These are phyloP conservation scores for Procavia capensis DNA, from an alignment of 2,113 vertebrate species.

Conservation along the genomic window DNA sequence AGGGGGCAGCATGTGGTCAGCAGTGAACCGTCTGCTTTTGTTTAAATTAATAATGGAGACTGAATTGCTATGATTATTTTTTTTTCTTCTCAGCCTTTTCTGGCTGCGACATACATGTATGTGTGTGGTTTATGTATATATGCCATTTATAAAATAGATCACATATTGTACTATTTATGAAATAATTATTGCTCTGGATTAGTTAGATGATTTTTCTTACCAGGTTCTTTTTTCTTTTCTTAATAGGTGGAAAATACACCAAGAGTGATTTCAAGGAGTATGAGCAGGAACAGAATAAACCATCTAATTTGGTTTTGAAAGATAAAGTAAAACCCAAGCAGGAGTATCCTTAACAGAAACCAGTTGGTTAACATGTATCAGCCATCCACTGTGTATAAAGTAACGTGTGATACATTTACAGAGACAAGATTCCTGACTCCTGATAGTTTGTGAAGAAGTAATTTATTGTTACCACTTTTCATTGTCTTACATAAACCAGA, in stretches of 20 bases:
- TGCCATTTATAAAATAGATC: background rate
- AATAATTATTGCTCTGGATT: slow-evolving; percentile 16
- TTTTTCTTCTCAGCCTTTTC: slow-evolving; percentile 5
- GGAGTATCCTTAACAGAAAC: slow-evolving; percentile 93
- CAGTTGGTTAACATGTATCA: background rate
- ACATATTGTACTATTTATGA: slow-evolving; percentile 6
- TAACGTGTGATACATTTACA: background rate
- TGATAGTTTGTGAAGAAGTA: slow-evolving; percentile 17
- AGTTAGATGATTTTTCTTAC: background rate
- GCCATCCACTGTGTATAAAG: background rate
- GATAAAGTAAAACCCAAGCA: slow-evolving; percentile 94
- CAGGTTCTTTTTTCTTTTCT: slow-evolving; percentile 45
- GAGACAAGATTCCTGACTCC: background rate
- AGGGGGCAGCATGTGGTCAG: slow-evolving; percentile 80
- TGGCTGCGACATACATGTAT: background rate
- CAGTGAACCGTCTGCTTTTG: background rate
- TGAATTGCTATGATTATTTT: background rate
- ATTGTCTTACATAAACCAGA: background rate
- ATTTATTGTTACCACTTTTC: background rate
- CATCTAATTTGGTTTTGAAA: slow-evolving; percentile 94
- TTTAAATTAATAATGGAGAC: background rate
- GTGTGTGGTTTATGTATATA: background rate
- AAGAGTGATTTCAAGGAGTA: slow-evolving; percentile 98
- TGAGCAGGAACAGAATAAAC: slow-evolving; percentile 91
- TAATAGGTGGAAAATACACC: slow-evolving; percentile 94